Base-by-base conservation (phyloP, 2,797 vertebrate genomes). In the Alosa sapidissima region DNA sequence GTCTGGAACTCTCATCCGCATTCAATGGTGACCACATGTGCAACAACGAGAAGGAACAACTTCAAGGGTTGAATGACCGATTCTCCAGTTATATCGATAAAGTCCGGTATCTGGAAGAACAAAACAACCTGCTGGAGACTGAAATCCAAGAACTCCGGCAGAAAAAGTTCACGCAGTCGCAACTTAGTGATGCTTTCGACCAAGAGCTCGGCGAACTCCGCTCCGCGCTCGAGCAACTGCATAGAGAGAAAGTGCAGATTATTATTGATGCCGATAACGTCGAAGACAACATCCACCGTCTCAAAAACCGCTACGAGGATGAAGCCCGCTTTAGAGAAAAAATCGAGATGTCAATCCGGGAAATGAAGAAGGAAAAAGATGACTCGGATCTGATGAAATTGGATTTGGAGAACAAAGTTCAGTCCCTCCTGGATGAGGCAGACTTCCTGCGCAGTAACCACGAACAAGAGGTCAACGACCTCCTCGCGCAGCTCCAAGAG, bases 21-120 rank as follows among this genome's bases (percentile, higher is more conserved):
- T 93, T 96, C 72, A 96, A 95, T 89, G 95, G 93, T 14, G 96
- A 96, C 90, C 93, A 94, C 86, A 95, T 92, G 89, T 95, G 96
- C 83, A 94, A 94, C 89, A 97, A 94, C 91, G 96, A 97, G 93
- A 97, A 97, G 86, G 96, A 97, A 91, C 96, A 96, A 89, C 92
- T 97, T 60, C 96, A 97, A 83, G 96, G 96, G 19, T 94, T 97
- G 68, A 97, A 97, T 89, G 96, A 97, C 87, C 96, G 96, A 88
- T 97, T 97, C 89, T 96, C 96, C 72, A 96, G 96, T 58, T 97
- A 97, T 94, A 97, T 97, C 84, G 96, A 96, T 89, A 96, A 96
- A 83, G 96, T 97, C 82, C 96, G 96, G n/a, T 95, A 93, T 89
- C 88, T 97, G 91, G 96, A 97, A 91, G 96, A 96, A 91, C 96